Conservation (phyloP, 92 coral and sea anemone genomes). For the Phenganax stokvisi region DNA sequence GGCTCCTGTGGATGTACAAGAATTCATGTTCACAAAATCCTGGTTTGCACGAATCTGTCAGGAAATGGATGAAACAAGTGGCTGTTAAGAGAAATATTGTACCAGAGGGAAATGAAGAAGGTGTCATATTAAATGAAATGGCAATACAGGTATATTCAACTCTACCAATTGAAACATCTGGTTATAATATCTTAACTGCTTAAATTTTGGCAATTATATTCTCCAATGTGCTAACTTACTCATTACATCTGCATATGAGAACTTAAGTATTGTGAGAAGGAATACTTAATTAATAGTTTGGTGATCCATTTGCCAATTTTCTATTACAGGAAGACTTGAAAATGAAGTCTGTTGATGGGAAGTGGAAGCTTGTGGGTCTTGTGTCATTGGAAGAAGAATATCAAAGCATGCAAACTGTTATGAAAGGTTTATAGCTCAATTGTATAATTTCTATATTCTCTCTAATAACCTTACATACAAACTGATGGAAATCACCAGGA, state of each 20-base stretch:
- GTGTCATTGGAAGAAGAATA: slow-evolving; percentile 40
- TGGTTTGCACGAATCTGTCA: slow-evolving; percentile 24
- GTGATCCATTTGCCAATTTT: too few species aligned
- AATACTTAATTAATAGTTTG: too few species aligned
- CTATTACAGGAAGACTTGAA: slow-evolving; percentile 23
- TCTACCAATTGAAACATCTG: background rate
- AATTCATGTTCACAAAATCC: slow-evolving; percentile 39
- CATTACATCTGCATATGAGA: too few species aligned
- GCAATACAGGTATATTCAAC: slow-evolving; percentile 9
- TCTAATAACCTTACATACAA: background rate
- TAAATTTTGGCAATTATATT: too few species aligned
- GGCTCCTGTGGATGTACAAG: slow-evolving; percentile 40
- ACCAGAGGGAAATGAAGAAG: slow-evolving; percentile 40
- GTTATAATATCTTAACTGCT: too few species aligned
- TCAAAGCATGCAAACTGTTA: slow-evolving; percentile 10
- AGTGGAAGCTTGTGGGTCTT: slow-evolving; percentile 36
- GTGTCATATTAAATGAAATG: slow-evolving; percentile 44
- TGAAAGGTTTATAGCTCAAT: background rate
- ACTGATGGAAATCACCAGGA: too few species aligned
- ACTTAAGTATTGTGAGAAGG: too few species aligned
- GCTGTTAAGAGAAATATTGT: slow-evolving; percentile 31
- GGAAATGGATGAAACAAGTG: slow-evolving; percentile 39
- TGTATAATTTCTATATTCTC: background rate
- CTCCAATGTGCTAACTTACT: too few species aligned
- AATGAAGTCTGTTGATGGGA: slow-evolving; percentile 29